Evolutionary conservation across 2,797 vertebrate genomes (phyloP).

Genomic region (Eremophila alpestris): DNA sequence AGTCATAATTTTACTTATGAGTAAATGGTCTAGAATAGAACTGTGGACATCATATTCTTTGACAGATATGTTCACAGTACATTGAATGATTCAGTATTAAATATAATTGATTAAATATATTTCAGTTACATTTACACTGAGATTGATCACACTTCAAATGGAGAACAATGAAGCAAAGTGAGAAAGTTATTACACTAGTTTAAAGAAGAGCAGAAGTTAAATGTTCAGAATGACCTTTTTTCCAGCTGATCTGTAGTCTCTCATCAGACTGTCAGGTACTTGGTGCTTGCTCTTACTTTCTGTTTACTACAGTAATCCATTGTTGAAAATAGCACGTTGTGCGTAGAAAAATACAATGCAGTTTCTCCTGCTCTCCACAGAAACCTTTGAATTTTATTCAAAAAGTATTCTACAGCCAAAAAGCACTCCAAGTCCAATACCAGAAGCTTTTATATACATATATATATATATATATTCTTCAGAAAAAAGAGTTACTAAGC

Average conservation of each 20-base stretch:
- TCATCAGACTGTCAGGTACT: background rate
- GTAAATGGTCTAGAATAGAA: background rate
- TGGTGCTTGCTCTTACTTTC: background rate
- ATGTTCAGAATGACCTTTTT: background rate
- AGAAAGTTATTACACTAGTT: background rate
- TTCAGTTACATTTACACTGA: background rate
- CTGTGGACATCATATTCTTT: background rate
- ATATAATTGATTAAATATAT: background rate
- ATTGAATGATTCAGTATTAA: background rate
- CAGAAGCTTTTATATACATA: accelerated
- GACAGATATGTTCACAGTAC: background rate
- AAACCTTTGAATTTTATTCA: background rate
- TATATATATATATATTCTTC: accelerated
- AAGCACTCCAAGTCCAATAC: background rate
- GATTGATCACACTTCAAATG: background rate
- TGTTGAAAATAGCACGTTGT: background rate
- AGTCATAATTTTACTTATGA: background rate
- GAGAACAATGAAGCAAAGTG: background rate
- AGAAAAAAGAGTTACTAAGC: background rate
- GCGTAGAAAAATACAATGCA: background rate
- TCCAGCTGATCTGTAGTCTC: background rate
- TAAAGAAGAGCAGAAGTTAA: background rate
- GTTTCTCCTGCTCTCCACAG: background rate
- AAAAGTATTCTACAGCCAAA: background rate
- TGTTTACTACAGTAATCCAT: background rate